Base-by-base conservation (phyloP, 2,113 vertebrate genomes). In the Polypterus bichir region DNA sequence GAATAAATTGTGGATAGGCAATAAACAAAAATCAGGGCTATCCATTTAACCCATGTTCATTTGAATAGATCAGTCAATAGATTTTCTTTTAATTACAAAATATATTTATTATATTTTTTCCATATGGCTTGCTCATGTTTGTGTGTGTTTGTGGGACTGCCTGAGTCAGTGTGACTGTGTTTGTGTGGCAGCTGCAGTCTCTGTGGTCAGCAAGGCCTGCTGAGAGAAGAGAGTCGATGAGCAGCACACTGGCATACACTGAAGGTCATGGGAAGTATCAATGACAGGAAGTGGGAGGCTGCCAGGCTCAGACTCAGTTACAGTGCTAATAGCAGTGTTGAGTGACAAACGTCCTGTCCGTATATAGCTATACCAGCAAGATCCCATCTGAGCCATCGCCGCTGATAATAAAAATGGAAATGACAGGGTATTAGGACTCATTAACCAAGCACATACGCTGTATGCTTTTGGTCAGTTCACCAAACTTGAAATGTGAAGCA, bases 201-300 rank as follows among this genome's bases (percentile, higher is more conserved):
- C 6, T 7, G 49, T 51, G 49, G 27, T 27, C 27, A 27, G 27
- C 27, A 27, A 27, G 27, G 27, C 27, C 27, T 27, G 27, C 27
- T 27, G 27, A 76, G 77, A 0, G 74, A 86, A 59, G 60, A 48
- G 6, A 52, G 3, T 10, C 52, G 52, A 64, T 47, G 64, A 62
- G 66, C 54, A 68, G 66, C 68, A 70, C 52, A 64, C 77, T 85
- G 83, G 81, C 83, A 76, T 71, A 61, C 57, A 27, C 80, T 85
- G 84, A 87, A 87, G 85, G 85, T 87, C 82, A 84, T 77, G 70
- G 88, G 83, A 88, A 87, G 83, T 92, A 88, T 91, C 87, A 74
- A 77, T 90, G 81, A 90, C 89, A 91, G 90, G 91, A 92, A 91
- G 86, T 83, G 64, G 72, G 73, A 59, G 65, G 62, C 75, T 86